Percentiles rank a stretch among this genome's conserved stretches.
Conservation (phyloP, 1,140 invertebrate species). For the Zophobas atratus region DNA sequence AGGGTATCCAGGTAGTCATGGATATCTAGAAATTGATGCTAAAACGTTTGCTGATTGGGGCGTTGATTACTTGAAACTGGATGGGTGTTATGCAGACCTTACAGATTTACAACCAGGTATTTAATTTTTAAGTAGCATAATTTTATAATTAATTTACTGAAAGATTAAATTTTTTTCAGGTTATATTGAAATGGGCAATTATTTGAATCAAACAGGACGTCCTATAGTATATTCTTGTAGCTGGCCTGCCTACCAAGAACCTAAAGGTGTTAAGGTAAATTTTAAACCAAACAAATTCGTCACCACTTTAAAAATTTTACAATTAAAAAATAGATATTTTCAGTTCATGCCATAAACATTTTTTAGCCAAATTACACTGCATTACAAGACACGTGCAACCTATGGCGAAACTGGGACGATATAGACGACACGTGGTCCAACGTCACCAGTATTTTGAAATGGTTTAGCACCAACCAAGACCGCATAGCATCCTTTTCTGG, state of each 20-base stretch:
- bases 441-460: slow-evolving; percentile 81
- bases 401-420: slow-evolving; percentile 92
- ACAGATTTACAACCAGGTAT: slow-evolving; percentile 72
- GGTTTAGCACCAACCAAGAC: slow-evolving; percentile 84
- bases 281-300: neutral
- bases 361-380: slow-evolving; percentile 80
- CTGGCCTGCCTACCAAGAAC: slow-evolving; percentile 87
- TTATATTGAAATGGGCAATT: slow-evolving; percentile 62
- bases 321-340: slow-evolving; percentile 15
- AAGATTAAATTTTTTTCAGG: slow-evolving; percentile 52
- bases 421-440: slow-evolving; percentile 89
- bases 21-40: slow-evolving; percentile 84
- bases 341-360: slow-evolving; percentile 28
- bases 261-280: slow-evolving; percentile 64
- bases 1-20: slow-evolving; percentile 88
- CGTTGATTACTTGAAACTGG: slow-evolving; percentile 92
- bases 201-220: slow-evolving; percentile 83
- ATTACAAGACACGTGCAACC: slow-evolving; percentile 83
- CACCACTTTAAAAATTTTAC: too few relatives aligned
- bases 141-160: slow-evolving; percentile 18
- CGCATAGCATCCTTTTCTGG: slow-evolving; percentile 80
- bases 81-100: slow-evolving; percentile 86
- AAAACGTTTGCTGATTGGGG: slow-evolving; percentile 90
- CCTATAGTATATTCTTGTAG: slow-evolving; percentile 92
- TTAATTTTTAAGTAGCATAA: neutral